phyloP scores from a whole-genome alignment of 2,888 invertebrate species.

The Drosophila phalerata region DNA sequence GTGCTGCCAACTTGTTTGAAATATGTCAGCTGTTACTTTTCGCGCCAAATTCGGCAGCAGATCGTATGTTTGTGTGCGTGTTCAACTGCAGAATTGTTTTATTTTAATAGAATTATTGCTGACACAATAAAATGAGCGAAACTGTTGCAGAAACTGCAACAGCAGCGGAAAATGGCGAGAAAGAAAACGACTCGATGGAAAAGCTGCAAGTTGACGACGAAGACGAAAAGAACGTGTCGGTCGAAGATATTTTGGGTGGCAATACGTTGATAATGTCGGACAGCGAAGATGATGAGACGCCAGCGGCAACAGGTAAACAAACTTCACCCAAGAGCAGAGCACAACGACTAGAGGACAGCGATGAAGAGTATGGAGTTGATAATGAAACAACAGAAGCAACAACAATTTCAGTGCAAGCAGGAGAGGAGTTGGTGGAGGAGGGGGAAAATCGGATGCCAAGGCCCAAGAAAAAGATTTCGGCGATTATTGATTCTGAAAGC shows the following conservation, averaged over 20 bases:
- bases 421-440: not conserved
- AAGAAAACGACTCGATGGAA: conserved; percentile 66
- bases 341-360: conserved; percentile 51
- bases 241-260: conserved; percentile 79
- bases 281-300: conserved; percentile 68
- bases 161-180: conserved; percentile 62
- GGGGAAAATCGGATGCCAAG: not conserved
- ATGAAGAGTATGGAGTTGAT: not conserved
- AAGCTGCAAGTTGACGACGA: conserved; percentile 60
- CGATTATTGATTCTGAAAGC: conserved; percentile 55
- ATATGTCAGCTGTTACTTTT: conserved; percentile 52
- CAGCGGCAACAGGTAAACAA: conserved; percentile 31
- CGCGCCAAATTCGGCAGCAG: conserved; percentile 65
- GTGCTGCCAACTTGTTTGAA: conserved; percentile 45
- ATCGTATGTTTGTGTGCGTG: conserved; percentile 42
- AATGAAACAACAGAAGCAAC: not conserved
- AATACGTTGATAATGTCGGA: conserved; percentile 80
- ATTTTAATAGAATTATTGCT: conserved; percentile 34
- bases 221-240: conserved; percentile 70
- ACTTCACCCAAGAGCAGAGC: conserved; percentile 14
- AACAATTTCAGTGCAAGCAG: not conserved
- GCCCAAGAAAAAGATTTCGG: conserved; percentile 36
- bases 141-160: conserved; percentile 60
- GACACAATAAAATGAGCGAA: conserved; percentile 71
- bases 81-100: conserved; percentile 49